Conservation (phyloP, 2,113 vertebrate genomes). For the Limanda limanda region DNA sequence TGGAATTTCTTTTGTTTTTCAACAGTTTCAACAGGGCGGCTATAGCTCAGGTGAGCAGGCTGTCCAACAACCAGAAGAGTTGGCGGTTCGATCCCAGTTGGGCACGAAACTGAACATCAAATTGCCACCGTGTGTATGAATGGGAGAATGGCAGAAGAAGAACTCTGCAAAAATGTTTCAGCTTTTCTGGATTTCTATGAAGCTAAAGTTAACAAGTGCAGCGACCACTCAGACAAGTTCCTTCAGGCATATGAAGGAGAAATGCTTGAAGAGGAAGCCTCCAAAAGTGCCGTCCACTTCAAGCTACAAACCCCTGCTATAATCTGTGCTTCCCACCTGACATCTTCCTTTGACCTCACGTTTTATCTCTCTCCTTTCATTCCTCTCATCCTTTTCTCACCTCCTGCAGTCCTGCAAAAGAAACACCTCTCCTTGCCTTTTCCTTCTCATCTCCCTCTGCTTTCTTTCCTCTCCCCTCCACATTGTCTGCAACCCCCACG, state of each 20-base stretch:
- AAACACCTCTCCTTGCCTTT: not conserved
- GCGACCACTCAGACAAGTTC: slow-evolving; percentile 11
- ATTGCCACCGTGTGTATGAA: too few species aligned
- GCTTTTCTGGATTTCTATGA: slow-evolving; percentile 3
- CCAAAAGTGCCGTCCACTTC: slow-evolving; percentile 37
- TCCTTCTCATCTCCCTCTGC: slow-evolving; percentile 1
- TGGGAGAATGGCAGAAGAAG: not conserved
- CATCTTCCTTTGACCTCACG: slow-evolving; percentile 37
- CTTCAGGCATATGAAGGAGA: slow-evolving; percentile 24
- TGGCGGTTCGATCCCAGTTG: too few species aligned
- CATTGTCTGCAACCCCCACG: not conserved
- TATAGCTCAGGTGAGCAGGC: too few species aligned
- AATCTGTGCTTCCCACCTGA: slow-evolving; percentile 21
- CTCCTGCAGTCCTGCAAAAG: not conserved
- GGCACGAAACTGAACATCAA: too few species aligned
- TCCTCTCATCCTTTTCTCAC: slow-evolving; percentile 17
- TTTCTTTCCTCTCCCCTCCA: slow-evolving; percentile 4
- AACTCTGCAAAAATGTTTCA: not conserved
- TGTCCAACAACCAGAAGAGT: too few species aligned
- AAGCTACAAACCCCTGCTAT: not conserved
- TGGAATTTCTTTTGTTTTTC: too few species aligned
- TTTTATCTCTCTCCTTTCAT: slow-evolving; percentile 21
- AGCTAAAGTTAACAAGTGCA: not conserved
- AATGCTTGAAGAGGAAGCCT: slow-evolving; percentile 15
- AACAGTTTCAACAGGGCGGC: not conserved